phyloP scores from a whole-genome alignment of 2,113 vertebrate genomes.

The Syngnathoides biaculeatus region DNA sequence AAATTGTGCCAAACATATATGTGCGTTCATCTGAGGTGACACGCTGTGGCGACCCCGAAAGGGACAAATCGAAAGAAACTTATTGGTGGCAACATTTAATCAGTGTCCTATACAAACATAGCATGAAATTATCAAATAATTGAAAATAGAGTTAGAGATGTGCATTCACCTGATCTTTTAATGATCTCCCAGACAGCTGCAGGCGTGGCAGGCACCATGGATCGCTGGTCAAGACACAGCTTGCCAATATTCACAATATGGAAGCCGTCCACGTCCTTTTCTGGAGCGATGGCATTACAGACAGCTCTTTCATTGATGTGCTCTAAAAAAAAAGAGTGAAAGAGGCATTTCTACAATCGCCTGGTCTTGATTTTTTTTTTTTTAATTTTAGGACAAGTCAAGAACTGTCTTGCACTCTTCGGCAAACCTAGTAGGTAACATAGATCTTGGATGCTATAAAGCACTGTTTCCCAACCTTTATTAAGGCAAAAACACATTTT shows the following conservation, averaged over 20 bases:
- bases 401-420: not conserved
- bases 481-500: too few species aligned
- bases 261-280: conserved; percentile 93
- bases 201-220: conserved; percentile 86
- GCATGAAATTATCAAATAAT: too few species aligned
- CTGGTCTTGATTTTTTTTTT: not conserved
- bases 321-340: conserved; percentile 56
- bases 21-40: too few species aligned
- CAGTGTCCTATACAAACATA: not conserved
- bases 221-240: conserved; percentile 85
- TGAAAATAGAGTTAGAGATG: not conserved
- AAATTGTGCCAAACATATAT: too few species aligned
- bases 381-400: not conserved
- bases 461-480: too few species aligned
- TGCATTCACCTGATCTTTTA: conserved; percentile 75
- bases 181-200: conserved; percentile 92
- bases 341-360: not conserved
- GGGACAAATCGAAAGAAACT: too few species aligned
- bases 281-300: conserved; percentile 84
- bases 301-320: conserved; percentile 83
- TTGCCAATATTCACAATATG: conserved; percentile 87
- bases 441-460: not conserved
- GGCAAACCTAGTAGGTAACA: not conserved
- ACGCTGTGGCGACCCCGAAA: too few species aligned
- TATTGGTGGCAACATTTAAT: not conserved